Evolutionary conservation across 2,113 vertebrate species (phyloP).

Genomic region (Pteruthius melanotis): DNA sequence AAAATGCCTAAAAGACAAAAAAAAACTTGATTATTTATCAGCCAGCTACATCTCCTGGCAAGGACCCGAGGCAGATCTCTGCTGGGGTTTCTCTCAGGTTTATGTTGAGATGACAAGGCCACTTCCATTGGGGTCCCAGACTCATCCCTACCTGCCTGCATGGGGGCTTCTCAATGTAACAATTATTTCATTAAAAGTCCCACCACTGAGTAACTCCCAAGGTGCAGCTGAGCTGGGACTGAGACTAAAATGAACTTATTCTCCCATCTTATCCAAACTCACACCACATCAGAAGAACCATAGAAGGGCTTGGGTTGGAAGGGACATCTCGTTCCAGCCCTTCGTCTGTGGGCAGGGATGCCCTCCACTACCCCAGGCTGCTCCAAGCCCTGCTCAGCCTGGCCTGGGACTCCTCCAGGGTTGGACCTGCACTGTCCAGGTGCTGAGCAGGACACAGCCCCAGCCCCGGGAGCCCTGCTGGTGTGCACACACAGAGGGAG

Average conservation of each 20-base stretch:
- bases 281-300: neutral
- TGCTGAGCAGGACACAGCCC: neutral
- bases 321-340: rapidly evolving
- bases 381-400: neutral
- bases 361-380: neutral
- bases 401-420: neutral
- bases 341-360: neutral
- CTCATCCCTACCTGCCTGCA: neutral
- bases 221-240: neutral
- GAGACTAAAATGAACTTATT: neutral
- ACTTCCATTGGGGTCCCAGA: neutral
- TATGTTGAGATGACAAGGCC: neutral
- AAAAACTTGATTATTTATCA: neutral
- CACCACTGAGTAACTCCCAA: neutral
- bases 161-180: neutral
- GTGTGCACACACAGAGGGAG: rapidly evolving
- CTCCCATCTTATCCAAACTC: neutral
- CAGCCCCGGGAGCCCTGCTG: neutral
- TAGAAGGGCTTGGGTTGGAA: neutral
- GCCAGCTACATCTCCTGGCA: neutral
- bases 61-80: neutral
- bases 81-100: neutral
- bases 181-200: neutral
- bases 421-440: neutral
- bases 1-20: conserved; percentile 79